These are phyloP conservation scores for Brachylomia viminalis DNA, from an alignment of 2,888 invertebrate species.

Conservation along the genomic window DNA sequence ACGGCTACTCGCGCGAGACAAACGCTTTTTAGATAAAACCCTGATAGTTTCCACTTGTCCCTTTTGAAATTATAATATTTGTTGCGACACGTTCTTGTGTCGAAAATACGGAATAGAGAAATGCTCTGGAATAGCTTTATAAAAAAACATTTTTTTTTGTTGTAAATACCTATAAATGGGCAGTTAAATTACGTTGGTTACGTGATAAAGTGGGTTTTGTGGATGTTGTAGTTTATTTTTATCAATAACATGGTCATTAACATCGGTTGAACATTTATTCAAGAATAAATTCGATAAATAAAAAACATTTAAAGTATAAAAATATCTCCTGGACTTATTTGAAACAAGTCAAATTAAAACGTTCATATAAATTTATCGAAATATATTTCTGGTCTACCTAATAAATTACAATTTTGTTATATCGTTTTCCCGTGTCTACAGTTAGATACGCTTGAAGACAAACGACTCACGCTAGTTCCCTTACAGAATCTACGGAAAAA, in stretches of 20 bases:
- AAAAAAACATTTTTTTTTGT: background rate
- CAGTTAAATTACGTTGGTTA: background rate
- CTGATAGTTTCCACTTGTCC: slow-evolving; percentile 47
- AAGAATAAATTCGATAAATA: background rate
- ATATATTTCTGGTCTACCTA: background rate
- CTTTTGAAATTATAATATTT: slow-evolving; percentile 53
- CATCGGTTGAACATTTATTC: background rate
- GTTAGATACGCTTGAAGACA: background rate
- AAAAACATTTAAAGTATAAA: background rate
- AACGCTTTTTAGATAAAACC: slow-evolving; percentile 63
- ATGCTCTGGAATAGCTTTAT: background rate
- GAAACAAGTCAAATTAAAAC: background rate
- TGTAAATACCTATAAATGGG: background rate
- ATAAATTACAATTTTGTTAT: background rate
- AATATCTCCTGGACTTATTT: background rate
- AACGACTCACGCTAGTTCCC: background rate
- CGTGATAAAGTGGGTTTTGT: background rate
- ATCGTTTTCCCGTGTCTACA: background rate
- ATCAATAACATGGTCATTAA: background rate
- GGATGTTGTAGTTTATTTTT: slow-evolving; percentile 12
- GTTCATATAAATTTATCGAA: background rate
- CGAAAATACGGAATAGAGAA: slow-evolving; percentile 38
- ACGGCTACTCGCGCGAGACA: slow-evolving; percentile 51
- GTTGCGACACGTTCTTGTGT: slow-evolving; percentile 34
- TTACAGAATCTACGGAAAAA: slow-evolving; percentile 6